These are phyloP conservation scores for Diadumene lineata DNA, from an alignment of 92 coral and sea anemone genomes.

Conservation along the genomic window DNA sequence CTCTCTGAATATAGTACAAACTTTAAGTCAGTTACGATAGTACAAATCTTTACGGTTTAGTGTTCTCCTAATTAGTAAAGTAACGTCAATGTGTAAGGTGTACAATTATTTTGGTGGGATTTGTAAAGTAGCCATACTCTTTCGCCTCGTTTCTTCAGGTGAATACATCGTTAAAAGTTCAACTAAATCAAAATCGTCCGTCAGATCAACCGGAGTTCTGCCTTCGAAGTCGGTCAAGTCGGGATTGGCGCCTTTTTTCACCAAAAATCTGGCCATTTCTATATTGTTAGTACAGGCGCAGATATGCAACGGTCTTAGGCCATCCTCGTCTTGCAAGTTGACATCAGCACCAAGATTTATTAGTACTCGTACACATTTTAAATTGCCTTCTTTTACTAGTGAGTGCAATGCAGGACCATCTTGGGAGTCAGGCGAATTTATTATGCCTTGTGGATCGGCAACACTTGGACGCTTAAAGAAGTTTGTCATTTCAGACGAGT, in stretches of 20 bases:
- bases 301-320: conserved; percentile 85
- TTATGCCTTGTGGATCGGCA: conserved; percentile 71
- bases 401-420: conserved; percentile 86
- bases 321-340: conserved; percentile 81
- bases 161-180: conserved; percentile 81
- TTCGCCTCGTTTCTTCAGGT: conserved; percentile 69
- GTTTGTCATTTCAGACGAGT: conserved; percentile 84
- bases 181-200: conserved; percentile 93
- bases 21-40: background rate
- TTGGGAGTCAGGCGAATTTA: conserved; percentile 64
- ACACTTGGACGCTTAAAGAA: conserved; percentile 97
- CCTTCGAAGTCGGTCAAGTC: conserved; percentile 75
- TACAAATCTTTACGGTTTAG: background rate
- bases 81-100: background rate
- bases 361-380: conserved; percentile 92
- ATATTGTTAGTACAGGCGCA: conserved; percentile 67
- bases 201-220: conserved; percentile 82
- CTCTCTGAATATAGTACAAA: background rate
- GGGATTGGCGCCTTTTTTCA: conserved; percentile 90
- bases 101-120: no score
- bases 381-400: conserved; percentile 90
- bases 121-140: conserved; percentile 44
- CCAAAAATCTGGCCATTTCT: conserved; percentile 73
- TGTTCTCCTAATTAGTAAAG: conserved; percentile 1
- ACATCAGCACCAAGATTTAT: conserved; percentile 96